Evolutionary conservation across 2,888 invertebrate genomes (phyloP).

Genomic region (Acrobasis suavella): DNA sequence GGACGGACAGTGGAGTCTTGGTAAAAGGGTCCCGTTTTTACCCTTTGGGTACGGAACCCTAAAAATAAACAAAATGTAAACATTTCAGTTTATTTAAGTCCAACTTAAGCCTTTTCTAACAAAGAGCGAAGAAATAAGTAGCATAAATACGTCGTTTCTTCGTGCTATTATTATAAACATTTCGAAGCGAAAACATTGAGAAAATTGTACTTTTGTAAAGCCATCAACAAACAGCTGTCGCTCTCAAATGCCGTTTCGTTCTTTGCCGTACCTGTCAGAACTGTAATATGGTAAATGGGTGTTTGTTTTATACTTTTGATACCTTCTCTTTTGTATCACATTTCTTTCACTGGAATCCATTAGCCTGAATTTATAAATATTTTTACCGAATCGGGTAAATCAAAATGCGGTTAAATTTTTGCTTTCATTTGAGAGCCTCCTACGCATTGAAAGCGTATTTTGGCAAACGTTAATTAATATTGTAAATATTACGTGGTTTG

Average conservation of each 20-base stretch:
- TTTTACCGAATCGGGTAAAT: background rate
- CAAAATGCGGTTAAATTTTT: background rate
- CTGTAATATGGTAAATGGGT: background rate
- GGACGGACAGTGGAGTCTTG: too few species aligned
- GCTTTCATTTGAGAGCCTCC: background rate
- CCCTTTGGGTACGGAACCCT: too few species aligned
- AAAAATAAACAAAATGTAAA: background rate
- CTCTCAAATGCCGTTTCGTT: constrained; percentile 5
- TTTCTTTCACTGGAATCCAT: background rate
- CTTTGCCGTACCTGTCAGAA: background rate
- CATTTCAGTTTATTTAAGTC: background rate
- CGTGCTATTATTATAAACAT: background rate
- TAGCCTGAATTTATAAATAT: constrained; percentile 1
- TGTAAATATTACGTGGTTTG: too few species aligned
- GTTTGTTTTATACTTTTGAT: background rate
- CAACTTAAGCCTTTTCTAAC: background rate
- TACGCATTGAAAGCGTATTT: background rate
- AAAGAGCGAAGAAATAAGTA: constrained; percentile 2
- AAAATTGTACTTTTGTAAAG: constrained; percentile 2
- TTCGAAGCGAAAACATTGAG: constrained; percentile 1
- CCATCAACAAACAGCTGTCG: constrained; percentile 6
- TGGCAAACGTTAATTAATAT: too few species aligned
- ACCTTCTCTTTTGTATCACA: background rate
- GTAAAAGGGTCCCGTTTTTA: too few species aligned
- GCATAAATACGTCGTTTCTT: background rate